Evolutionary conservation across 2,888 invertebrate species (phyloP).

Genomic region (Cheilosia urbana): DNA sequence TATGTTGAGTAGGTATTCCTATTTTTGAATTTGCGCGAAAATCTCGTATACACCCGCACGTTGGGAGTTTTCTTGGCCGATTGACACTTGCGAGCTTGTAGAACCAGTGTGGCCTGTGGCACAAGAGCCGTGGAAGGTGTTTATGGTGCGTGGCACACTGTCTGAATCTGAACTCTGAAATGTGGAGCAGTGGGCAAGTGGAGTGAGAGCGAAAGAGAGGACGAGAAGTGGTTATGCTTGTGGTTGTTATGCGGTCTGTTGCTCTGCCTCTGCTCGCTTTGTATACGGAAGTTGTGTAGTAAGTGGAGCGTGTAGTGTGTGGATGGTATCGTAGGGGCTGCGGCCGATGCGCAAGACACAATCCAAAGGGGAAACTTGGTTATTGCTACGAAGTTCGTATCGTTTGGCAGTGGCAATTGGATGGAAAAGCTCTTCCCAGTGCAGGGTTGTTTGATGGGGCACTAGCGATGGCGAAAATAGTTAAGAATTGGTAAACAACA

Average conservation of each 20-base stretch:
- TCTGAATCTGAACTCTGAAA: conserved; percentile 12
- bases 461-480: background rate
- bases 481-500: background rate
- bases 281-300: conserved; percentile 66
- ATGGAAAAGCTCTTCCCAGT: conserved; percentile 6
- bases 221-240: conserved; percentile 1
- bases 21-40: conserved; percentile 77
- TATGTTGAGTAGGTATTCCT: conserved; percentile 31
- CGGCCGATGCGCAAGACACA: conserved; percentile 49
- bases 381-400: conserved; percentile 42
- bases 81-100: conserved; percentile 77
- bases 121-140: conserved; percentile 69
- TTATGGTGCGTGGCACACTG: conserved; percentile 62
- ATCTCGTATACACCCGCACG: conserved; percentile 80
- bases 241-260: conserved; percentile 73
- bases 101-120: conserved; percentile 51
- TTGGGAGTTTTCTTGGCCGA: conserved; percentile 82
- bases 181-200: conserved; percentile 47
- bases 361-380: conserved; percentile 45
- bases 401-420: background rate
- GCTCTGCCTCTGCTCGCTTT: conserved; percentile 66
- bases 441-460: conserved; percentile 42
- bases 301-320: conserved; percentile 60
- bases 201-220: conserved; percentile 34
- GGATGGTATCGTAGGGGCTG: conserved; percentile 59